Percentiles rank a stretch among this genome's conserved stretches.
Conservation (phyloP, 2,797 vertebrate genomes). For the Squalus acanthias region DNA sequence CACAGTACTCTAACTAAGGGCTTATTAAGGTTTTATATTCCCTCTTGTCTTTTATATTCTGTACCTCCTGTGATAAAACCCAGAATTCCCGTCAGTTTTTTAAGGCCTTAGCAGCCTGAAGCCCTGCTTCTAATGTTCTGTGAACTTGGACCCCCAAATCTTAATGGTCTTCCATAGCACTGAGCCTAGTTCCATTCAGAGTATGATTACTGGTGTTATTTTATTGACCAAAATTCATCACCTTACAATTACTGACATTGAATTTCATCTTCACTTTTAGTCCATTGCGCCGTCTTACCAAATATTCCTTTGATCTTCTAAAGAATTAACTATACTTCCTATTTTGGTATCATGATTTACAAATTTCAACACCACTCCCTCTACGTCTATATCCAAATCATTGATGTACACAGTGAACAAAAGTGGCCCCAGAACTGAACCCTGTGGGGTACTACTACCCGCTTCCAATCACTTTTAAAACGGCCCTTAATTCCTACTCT, state of each 20-base stretch:
- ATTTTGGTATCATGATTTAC: background rate
- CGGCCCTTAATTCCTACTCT: background rate
- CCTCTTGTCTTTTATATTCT: background rate
- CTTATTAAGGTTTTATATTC: background rate
- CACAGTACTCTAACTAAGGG: background rate
- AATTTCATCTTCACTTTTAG: background rate
- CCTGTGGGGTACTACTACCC: background rate
- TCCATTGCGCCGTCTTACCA: background rate
- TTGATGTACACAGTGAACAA: background rate
- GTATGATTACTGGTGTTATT: background rate
- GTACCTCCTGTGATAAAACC: background rate
- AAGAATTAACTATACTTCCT: background rate
- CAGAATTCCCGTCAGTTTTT: background rate
- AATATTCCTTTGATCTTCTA: background rate
- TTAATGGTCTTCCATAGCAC: background rate
- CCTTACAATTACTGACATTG: background rate
- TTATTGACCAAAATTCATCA: background rate
- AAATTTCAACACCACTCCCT: background rate
- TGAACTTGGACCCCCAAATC: background rate
- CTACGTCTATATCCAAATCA: background rate
- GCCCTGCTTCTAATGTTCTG: background rate
- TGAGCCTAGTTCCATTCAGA: background rate
- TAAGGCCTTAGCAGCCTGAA: background rate
- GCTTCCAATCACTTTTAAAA: background rate
- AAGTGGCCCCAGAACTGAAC: background rate